A percentile compares a stretch with the other conserved stretches of the same genome.
Conservation (phyloP, 2,797 vertebrate genomes). For the Scolopax rusticola region DNA sequence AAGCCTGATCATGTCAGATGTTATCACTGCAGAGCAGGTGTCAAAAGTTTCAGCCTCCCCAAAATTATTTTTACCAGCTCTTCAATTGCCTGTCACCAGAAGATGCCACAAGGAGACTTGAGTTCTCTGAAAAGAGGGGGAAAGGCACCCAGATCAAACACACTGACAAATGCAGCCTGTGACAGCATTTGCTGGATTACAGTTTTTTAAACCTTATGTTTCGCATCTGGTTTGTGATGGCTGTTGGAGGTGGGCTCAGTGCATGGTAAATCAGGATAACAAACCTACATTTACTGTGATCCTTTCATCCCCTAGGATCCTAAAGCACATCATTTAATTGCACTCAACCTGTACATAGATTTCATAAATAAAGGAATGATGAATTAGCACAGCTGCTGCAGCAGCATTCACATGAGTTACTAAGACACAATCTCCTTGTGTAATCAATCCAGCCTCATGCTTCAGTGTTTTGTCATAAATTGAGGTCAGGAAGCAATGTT, state of each 20-base stretch:
- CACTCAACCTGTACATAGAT: slow-evolving; percentile 6
- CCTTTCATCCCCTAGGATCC: slow-evolving; percentile 50
- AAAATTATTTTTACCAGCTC: background rate
- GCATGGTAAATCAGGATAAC: slow-evolving; percentile 28
- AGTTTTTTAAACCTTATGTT: slow-evolving; percentile 5
- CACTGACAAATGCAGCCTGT: background rate
- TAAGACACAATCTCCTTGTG: slow-evolving; percentile 50
- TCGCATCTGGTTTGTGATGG: background rate
- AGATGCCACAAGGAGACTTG: background rate
- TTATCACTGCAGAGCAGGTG: background rate
- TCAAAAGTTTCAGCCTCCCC: background rate
- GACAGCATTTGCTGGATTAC: slow-evolving; percentile 18
- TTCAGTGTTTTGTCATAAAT: slow-evolving; percentile 45
- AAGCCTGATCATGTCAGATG: background rate
- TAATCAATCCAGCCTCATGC: slow-evolving; percentile 46
- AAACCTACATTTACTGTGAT: slow-evolving; percentile 24
- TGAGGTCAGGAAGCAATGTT: slow-evolving; percentile 61
- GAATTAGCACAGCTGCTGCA: slow-evolving; percentile 49
- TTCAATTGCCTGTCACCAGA: background rate
- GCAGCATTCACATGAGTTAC: slow-evolving; percentile 37
- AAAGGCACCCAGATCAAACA: slow-evolving; percentile 26
- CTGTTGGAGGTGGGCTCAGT: slow-evolving; percentile 32
- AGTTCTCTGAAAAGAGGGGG: background rate
- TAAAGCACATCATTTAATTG: slow-evolving; percentile 54
- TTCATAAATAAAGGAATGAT: slow-evolving; percentile 55